These are phyloP conservation scores for Phrynosoma platyrhinos DNA, from an alignment of 2,113 vertebrate species.

Conservation along the genomic window DNA sequence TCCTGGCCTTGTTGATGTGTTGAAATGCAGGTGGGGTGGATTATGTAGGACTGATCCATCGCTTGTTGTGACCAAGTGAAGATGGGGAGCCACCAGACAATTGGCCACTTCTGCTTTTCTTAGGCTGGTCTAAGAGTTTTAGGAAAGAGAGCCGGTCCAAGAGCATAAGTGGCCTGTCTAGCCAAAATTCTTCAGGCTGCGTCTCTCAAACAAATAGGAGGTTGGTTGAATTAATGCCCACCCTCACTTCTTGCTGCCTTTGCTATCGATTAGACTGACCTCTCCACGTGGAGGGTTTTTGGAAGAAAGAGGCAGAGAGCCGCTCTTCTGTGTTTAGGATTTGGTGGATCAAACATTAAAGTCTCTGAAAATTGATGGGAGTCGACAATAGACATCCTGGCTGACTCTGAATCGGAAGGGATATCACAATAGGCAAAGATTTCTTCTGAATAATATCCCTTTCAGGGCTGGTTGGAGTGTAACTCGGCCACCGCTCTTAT, in stretches of 20 bases:
- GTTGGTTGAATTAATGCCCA: not conserved
- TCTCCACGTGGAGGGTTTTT: not conserved
- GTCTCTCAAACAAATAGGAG: not conserved
- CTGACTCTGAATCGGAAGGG: not conserved
- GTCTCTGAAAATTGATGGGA: no score
- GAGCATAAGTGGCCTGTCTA: no score
- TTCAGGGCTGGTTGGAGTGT: conserved; percentile 10
- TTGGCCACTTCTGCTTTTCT: no score
- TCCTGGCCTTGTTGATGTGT: no score
- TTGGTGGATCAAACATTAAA: not conserved
- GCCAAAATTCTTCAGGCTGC: no score
- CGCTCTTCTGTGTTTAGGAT: not conserved
- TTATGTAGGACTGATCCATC: no score
- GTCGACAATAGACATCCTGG: not conserved
- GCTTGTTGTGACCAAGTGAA: no score
- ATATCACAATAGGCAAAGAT: not conserved
- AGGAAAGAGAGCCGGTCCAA: no score
- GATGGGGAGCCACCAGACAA: no score
- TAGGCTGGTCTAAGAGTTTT: no score
- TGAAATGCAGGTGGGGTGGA: no score
- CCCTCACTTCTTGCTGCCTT: not conserved
- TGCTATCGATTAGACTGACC: not conserved
- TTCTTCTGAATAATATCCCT: conserved; percentile 35
- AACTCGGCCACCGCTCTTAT: conserved; percentile 12
- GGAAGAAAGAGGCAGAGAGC: no score